phyloP scores from a whole-genome alignment of 2,888 invertebrate species.

The Tyria jacobaeae region DNA sequence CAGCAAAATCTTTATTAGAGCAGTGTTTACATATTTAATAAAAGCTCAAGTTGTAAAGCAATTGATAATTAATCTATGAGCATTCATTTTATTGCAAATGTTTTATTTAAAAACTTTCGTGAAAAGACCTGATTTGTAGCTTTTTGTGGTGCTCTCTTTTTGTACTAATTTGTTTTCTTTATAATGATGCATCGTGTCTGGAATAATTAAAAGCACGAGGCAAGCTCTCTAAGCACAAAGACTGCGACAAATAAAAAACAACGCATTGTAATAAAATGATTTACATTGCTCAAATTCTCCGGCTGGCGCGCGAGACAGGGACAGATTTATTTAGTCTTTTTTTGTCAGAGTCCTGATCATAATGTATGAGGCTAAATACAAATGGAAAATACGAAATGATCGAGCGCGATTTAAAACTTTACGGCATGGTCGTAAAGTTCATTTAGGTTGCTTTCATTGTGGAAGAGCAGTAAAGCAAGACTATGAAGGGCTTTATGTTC shows the following conservation, averaged over 20 bases:
- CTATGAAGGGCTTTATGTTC: constrained; percentile 71
- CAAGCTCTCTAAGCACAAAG: constrained; percentile 72
- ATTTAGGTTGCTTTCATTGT: constrained; percentile 56
- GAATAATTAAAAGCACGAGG: constrained; percentile 62
- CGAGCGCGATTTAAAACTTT: constrained; percentile 59
- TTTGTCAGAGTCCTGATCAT: constrained; percentile 78
- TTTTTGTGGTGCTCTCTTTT: constrained; percentile 33
- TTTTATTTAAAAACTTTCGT: constrained; percentile 30
- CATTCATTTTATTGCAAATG: constrained; percentile 22
- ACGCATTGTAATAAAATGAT: constrained; percentile 83
- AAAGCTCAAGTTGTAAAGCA: constrained; percentile 25
- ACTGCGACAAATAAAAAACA: constrained; percentile 75
- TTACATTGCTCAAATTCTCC: constrained; percentile 84
- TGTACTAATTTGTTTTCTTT: constrained; percentile 42
- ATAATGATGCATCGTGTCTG: constrained; percentile 45
- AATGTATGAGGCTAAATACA: constrained; percentile 81
- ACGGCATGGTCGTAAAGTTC: constrained; percentile 67
- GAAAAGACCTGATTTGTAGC: constrained; percentile 28
- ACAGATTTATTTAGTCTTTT: constrained; percentile 81
- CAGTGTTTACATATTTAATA: not conserved
- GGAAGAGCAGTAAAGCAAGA: constrained; percentile 61
- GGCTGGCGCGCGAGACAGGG: constrained; percentile 74
- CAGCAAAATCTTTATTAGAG: not conserved
- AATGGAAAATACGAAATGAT: constrained; percentile 63
- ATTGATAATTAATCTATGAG: constrained; percentile 11